A percentile compares a stretch with the other conserved stretches of the same genome.
Conservation (phyloP, 2,888 invertebrate species). For the Diabrotica balteata region DNA sequence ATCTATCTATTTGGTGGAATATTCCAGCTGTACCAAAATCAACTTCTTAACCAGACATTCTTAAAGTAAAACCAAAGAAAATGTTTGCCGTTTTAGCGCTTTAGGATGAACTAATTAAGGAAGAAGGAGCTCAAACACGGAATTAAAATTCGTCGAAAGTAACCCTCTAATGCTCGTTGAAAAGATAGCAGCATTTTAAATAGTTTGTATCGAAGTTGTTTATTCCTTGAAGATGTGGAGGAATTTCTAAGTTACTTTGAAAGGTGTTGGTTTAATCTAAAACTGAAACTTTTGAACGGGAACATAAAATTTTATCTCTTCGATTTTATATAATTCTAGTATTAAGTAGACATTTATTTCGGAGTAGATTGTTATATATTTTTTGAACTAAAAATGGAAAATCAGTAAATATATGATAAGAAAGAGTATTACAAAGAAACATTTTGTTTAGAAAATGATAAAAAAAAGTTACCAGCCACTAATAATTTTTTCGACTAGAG, state of each 20-base stretch:
- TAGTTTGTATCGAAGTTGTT: slow-evolving; percentile 28
- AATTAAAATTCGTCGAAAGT: slow-evolving; percentile 40
- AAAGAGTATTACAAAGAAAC: too few species aligned
- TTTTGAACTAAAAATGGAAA: too few species aligned
- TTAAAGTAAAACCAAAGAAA: slow-evolving; percentile 22
- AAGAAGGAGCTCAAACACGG: slow-evolving; percentile 27
- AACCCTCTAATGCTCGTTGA: slow-evolving; percentile 35
- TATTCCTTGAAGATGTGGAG: neutral
- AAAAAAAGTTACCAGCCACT: too few species aligned
- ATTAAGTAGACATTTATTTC: too few species aligned
- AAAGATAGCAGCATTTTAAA: slow-evolving; percentile 38
- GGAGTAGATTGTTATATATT: too few species aligned
- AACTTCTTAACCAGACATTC: neutral
- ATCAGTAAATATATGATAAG: too few species aligned
- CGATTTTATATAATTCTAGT: too few species aligned
- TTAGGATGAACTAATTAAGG: slow-evolving; percentile 39
- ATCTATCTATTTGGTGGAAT: neutral
- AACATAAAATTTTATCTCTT: too few species aligned
- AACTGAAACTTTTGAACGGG: too few species aligned
- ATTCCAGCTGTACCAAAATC: neutral
- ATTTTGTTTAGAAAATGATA: too few species aligned
- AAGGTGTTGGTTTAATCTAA: neutral
- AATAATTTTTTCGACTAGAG: too few species aligned
- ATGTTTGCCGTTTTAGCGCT: slow-evolving; percentile 27
- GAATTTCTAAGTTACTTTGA: slow-evolving; percentile 7